phyloP scores from a whole-genome alignment of 2,888 invertebrate species.

The Megalurothrips usitatus region DNA sequence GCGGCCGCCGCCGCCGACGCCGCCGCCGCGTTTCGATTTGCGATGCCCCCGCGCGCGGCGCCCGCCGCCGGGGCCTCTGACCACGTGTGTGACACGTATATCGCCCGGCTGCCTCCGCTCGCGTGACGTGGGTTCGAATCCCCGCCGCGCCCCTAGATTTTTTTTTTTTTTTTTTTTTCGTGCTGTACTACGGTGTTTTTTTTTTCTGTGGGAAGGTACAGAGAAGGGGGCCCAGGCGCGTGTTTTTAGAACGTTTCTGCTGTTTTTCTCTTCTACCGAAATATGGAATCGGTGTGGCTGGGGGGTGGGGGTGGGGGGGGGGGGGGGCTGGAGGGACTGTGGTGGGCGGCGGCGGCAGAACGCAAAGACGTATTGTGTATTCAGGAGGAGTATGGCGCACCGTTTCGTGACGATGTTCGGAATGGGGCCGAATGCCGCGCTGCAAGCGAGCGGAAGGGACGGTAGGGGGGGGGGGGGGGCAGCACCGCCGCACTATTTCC shows the following conservation, averaged over 20 bases:
- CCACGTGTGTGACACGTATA: conserved; percentile 19
- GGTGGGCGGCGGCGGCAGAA: not conserved
- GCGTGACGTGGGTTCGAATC: not conserved
- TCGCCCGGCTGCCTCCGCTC: not conserved
- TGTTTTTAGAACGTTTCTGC: too few relatives aligned
- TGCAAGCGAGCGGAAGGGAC: not conserved
- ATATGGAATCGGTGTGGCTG: not conserved
- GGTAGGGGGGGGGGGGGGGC: not conserved
- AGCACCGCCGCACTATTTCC: not conserved
- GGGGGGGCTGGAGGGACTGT: not conserved
- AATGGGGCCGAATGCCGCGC: conserved; percentile 17
- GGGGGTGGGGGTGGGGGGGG: not conserved
- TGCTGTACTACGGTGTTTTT: too few relatives aligned
- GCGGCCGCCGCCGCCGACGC: too few relatives aligned
- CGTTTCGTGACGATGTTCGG: conserved; percentile 22
- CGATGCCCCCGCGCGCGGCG: not conserved
- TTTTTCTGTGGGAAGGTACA: too few relatives aligned
- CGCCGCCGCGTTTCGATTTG: conserved; percentile 12
- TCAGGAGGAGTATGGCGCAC: conserved; percentile 9
- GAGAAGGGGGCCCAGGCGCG: too few relatives aligned
- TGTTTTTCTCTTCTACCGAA: not conserved
- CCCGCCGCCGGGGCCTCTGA: not conserved
- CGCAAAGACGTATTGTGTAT: conserved; percentile 9
- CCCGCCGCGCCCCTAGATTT: not conserved
- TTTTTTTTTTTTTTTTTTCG: not conserved